Evolutionary conservation across 1,140 invertebrate genomes (phyloP).

Genomic region (Pentalonia nigronervosa): DNA sequence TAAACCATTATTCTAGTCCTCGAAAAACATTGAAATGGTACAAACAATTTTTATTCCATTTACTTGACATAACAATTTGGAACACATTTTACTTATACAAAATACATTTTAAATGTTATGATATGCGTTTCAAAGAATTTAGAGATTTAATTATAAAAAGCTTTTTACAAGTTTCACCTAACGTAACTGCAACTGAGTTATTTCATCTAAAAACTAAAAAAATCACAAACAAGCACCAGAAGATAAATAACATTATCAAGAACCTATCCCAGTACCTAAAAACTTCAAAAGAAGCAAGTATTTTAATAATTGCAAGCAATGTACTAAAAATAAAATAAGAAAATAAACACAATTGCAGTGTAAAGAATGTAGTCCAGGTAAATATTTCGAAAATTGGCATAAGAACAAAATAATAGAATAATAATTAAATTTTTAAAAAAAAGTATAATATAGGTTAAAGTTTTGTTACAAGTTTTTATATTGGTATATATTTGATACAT

Average conservation of each 20-base stretch:
- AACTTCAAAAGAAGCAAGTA: constrained; percentile 3
- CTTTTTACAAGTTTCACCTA: neutral
- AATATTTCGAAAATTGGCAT: too few relatives aligned
- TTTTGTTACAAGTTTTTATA: too few relatives aligned
- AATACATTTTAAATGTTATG: neutral
- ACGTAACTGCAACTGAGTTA: neutral
- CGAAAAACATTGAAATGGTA: constrained; percentile 57
- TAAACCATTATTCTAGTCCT: constrained; percentile 58
- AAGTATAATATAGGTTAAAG: too few relatives aligned
- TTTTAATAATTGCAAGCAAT: neutral
- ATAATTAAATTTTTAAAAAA: too few relatives aligned
- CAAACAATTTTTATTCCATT: constrained; percentile 56
- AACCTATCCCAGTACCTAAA: neutral
- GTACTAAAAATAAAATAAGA: constrained; percentile 15
- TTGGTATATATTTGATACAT: too few relatives aligned
- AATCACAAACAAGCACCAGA: neutral
- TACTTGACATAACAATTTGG: neutral
- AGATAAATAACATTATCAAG: neutral
- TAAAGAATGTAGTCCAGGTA: neutral
- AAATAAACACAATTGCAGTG: constrained; percentile 3
- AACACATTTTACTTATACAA: constrained; percentile 12
- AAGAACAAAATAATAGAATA: too few relatives aligned
- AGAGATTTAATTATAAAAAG: neutral
- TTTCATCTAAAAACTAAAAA: neutral
- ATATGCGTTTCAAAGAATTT: neutral